These are phyloP conservation scores for Oopsacas minuta DNA, from an alignment of 37 sponge, comb jelly and placozoan genomes.

Conservation along the genomic window DNA sequence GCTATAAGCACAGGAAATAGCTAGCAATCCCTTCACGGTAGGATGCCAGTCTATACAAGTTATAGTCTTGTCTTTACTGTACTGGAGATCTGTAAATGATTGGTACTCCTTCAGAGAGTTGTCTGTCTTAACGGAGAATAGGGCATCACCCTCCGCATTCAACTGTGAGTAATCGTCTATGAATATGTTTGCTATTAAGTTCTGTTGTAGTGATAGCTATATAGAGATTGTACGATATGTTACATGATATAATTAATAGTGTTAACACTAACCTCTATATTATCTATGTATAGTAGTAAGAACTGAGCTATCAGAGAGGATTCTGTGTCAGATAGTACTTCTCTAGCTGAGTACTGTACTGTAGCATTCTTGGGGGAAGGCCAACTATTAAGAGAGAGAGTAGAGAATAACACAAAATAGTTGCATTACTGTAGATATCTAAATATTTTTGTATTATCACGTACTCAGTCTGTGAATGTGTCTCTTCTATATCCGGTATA, in stretches of 20 bases:
- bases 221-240: constrained; percentile 21
- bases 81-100: constrained; percentile 90
- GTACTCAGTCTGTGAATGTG: neutral
- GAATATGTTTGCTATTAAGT: constrained; percentile 79
- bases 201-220: constrained; percentile 80
- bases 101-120: constrained; percentile 89
- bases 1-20: constrained; percentile 82
- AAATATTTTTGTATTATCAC: too few species aligned
- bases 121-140: constrained; percentile 73
- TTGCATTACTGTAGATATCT: too few species aligned
- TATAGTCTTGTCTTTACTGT: constrained; percentile 84
- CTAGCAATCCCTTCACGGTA: constrained; percentile 77
- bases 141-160: constrained; percentile 50
- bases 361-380: constrained; percentile 27
- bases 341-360: constrained; percentile 65
- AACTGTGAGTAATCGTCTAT: constrained; percentile 61
- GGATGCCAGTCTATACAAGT: constrained; percentile 97
- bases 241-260: neutral
- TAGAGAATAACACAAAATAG: too few species aligned
- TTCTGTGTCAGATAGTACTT: neutral
- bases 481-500: neutral
- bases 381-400: neutral
- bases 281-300: neutral
- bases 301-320: neutral
- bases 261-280: neutral